Base-by-base conservation (phyloP, 2,888 invertebrate genomes). In the Philereme transversata region DNA sequence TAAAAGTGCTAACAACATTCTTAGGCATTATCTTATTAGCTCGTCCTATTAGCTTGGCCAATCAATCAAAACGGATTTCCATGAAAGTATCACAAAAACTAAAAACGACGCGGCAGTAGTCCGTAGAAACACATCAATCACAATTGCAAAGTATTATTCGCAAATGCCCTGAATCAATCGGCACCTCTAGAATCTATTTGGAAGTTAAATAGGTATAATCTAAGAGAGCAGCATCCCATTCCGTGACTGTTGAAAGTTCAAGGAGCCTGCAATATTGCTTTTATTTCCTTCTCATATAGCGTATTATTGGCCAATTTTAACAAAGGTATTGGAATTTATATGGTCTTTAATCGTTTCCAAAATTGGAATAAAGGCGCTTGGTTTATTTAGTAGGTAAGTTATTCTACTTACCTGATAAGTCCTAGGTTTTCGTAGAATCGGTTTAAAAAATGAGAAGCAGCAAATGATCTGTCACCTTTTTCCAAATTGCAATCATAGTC, bases 201-300 rank as follows among this genome's bases (percentile, higher is more conserved):
- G 58, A 51, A 68, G 59, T 53, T 53, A 62, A 57, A 64, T 73
- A 66, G 68, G 70, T 71, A 75, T 71, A 72, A 76, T 75, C 74
- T 72, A 68, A 72, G 76, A 70, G 72, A 74, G 74, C 67, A 73
- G 72, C 72, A 67, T 73, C 71, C 65, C 62, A 74, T 71, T 79
- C 72, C 82, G 79, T 79, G 82, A 80, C 77, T 80, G 64, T 72
- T 64, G 64, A 86, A 86, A 85, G 85, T 85, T 85, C 85, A 86
- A 86, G 86, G 86, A 76, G 72, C 62, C 70, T 73, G 71, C 73
- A 57, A 69, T 75, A 77, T 72, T 76, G 74, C 73, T 77, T 79
- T 77, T 77, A 79, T 79, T 79, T 71, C 71, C 74, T 77, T 78
- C 78, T 76, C 75, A 75, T 76, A 62, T 73, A 70, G 63, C 65